A percentile compares a stretch with the other conserved stretches of the same genome.
Conservation (phyloP, 2,888 invertebrate species). For the Meghimatium bilineatum region DNA sequence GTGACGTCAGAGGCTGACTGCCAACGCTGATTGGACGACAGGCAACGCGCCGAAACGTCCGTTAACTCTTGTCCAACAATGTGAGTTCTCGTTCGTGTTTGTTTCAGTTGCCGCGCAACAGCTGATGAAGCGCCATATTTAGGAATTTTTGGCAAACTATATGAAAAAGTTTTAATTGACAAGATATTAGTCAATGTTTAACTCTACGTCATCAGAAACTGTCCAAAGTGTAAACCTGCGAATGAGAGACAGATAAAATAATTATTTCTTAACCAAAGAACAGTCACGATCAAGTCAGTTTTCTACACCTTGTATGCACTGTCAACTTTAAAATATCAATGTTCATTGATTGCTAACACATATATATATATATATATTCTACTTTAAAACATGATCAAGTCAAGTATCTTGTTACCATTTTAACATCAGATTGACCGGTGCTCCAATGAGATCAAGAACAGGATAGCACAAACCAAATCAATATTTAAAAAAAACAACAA, state of each 20-base stretch:
- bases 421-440: no score
- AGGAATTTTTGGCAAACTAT: neutral
- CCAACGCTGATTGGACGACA: constrained; percentile 15
- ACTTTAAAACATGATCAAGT: no score
- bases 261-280: neutral
- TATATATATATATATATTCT: no score
- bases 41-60: constrained; percentile 12
- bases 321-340: no score
- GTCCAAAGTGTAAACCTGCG: neutral
- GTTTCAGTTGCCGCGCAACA: neutral
- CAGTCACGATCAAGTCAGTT: no score
- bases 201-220: neutral
- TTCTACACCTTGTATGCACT: no score
- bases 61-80: neutral
- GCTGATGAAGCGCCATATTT: neutral
- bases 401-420: no score
- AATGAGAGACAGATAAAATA: neutral
- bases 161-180: neutral
- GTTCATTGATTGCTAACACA: no score
- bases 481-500: no score
- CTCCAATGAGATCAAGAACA: no score
- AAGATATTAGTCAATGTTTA: neutral
- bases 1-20: constrained; percentile 43
- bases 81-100: neutral
- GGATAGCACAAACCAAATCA: no score